Conservation (phyloP, 2,797 vertebrate genomes). For the Sebastiscus albofasciatus region DNA sequence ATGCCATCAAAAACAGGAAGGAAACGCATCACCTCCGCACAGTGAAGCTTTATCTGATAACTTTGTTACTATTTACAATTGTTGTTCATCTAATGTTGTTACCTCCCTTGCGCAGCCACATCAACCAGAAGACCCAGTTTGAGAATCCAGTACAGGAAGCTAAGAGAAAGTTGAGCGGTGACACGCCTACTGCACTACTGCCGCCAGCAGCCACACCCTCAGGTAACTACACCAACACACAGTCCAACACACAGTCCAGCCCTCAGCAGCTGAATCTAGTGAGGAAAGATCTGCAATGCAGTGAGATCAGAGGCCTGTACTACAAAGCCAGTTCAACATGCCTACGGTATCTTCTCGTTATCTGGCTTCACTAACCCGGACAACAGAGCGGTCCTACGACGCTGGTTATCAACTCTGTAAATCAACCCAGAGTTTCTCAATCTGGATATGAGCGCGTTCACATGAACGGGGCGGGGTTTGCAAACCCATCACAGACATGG, state of each 20-base stretch:
- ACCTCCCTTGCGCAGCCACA: constrained; percentile 85
- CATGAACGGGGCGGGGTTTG: too few species aligned
- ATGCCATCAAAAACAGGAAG: not conserved
- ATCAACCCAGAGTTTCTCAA: too few species aligned
- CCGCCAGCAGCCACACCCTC: constrained; percentile 64
- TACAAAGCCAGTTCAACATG: too few species aligned
- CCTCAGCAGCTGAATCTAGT: not conserved
- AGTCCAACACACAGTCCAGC: not conserved
- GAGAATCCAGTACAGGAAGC: constrained; percentile 98
- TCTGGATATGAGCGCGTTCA: too few species aligned
- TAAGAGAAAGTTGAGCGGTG: constrained; percentile 86
- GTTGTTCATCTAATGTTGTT: constrained; percentile 16
- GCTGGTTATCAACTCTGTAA: too few species aligned
- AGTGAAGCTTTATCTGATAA: not conserved
- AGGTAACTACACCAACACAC: constrained; percentile 67
- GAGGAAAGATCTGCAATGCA: not conserved
- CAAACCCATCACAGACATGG: too few species aligned
- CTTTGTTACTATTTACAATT: not conserved
- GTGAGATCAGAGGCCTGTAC: not conserved
- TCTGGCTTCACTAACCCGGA: too few species aligned
- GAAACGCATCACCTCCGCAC: not conserved
- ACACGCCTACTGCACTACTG: constrained; percentile 52
- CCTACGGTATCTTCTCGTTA: too few species aligned
- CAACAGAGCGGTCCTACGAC: too few species aligned
- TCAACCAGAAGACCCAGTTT: constrained; percentile 99